A percentile compares a stretch with the other conserved stretches of the same genome.
phyloP scores from a whole-genome alignment of 2,797 vertebrate species.

The Catamblyrhynchus diadema region DNA sequence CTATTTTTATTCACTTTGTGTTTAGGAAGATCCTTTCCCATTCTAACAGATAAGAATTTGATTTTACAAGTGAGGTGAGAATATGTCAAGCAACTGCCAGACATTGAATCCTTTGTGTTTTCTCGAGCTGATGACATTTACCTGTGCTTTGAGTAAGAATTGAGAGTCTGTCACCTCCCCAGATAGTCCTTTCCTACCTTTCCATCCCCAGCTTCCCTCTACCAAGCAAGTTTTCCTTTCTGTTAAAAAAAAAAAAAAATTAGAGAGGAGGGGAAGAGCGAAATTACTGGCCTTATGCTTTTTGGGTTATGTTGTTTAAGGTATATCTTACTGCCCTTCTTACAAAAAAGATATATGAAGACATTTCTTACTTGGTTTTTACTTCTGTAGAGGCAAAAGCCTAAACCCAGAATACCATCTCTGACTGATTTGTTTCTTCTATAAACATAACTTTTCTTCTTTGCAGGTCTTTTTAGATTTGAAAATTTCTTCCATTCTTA shows the following conservation, averaged over 20 bases:
- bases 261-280: neutral
- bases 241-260: neutral
- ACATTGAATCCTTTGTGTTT: neutral
- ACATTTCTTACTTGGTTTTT: neutral
- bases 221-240: neutral
- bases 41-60: neutral
- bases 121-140: neutral
- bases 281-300: neutral
- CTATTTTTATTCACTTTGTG: neutral
- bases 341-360: neutral
- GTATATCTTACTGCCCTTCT: neutral
- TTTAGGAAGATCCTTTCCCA: neutral
- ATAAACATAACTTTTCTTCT: neutral
- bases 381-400: neutral
- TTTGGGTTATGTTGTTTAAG: neutral
- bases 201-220: neutral
- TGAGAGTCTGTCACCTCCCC: neutral
- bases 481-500: neutral
- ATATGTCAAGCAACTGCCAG: neutral
- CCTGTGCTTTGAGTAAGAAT: neutral
- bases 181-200: neutral
- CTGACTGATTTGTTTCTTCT: neutral
- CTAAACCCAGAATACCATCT: neutral
- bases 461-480: neutral
- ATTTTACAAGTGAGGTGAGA: neutral